phyloP scores from a whole-genome alignment of 1,140 invertebrate genomes.

The Ceratina calcarata region DNA sequence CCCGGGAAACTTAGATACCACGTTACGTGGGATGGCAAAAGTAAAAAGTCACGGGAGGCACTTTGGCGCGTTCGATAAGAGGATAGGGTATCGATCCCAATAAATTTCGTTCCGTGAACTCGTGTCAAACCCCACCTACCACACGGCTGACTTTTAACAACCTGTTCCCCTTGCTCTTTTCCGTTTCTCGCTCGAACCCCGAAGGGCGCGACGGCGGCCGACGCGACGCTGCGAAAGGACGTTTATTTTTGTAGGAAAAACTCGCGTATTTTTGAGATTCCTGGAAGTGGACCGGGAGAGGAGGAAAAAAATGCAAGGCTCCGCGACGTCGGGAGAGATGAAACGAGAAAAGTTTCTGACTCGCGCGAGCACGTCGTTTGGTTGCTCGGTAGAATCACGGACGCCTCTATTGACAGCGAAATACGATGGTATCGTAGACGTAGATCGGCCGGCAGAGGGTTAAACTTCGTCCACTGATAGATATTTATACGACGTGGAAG shows the following conservation, averaged over 20 bases:
- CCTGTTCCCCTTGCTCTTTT: neutral
- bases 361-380: no score
- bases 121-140: neutral
- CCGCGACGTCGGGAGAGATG: neutral
- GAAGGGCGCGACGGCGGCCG: neutral
- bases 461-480: conserved; percentile 58
- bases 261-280: conserved; percentile 12
- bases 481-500: conserved; percentile 58
- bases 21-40: neutral
- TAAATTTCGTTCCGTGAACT: neutral
- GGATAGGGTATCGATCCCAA: neutral
- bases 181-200: neutral
- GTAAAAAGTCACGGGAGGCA: conserved; percentile 4
- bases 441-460: conserved; percentile 39
- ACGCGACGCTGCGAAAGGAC: neutral
- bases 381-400: no score
- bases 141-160: conserved; percentile 1
- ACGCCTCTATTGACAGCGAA: neutral
- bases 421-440: conserved; percentile 23
- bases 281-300: neutral
- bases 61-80: neutral
- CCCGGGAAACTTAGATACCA: no score
- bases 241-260: conserved; percentile 36
- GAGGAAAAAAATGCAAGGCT: neutral
- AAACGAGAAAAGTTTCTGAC: neutral